Conservation (phyloP, 1,140 invertebrate species). For the Scylla paramamosain region DNA sequence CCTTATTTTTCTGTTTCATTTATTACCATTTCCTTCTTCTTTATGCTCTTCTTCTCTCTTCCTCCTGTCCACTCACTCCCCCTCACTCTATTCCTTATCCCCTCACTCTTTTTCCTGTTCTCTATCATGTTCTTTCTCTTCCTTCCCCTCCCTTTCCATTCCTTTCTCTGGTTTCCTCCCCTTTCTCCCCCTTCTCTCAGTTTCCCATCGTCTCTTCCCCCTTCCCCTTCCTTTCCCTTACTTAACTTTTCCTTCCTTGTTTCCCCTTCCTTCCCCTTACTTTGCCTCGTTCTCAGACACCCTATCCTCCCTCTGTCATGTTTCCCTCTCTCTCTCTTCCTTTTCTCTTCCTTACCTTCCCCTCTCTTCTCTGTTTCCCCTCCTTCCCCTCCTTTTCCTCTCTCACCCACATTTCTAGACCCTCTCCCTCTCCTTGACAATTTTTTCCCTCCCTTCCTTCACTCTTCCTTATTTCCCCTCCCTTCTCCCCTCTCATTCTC, state of each 20-base stretch:
- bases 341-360: neutral
- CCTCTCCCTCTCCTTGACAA: neutral
- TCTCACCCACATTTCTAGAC: neutral
- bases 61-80: neutral
- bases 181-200: too few species aligned
- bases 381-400: neutral
- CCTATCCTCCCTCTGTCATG: neutral
- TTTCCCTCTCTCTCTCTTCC: neutral
- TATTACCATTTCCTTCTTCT: neutral
- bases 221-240: too few species aligned
- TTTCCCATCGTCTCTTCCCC: neutral
- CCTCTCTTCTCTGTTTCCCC: neutral
- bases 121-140: neutral
- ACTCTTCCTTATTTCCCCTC: neutral
- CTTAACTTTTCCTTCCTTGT: neutral
- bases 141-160: neutral
- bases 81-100: neutral
- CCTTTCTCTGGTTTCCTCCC: neutral
- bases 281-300: too few species aligned
- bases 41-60: neutral
- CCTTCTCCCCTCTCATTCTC: neutral
- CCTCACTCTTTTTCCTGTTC: neutral
- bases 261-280: too few species aligned
- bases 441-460: too few species aligned
- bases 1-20: too few species aligned